A percentile compares a stretch with the other conserved stretches of the same genome.
Evolutionary conservation across 2,888 invertebrate genomes (phyloP).

Genomic region (Ferrisia virgata): DNA sequence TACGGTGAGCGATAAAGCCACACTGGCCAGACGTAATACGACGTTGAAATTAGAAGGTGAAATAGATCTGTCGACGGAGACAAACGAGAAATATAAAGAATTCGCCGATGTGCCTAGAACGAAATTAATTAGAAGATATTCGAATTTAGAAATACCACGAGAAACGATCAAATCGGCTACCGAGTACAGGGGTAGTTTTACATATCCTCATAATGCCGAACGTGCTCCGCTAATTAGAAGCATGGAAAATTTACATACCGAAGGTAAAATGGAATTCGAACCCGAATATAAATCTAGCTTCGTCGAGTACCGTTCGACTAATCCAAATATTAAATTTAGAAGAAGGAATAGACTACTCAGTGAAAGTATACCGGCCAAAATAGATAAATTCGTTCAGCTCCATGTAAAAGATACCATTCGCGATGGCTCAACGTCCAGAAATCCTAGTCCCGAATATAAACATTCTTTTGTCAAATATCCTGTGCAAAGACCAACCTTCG

Average conservation of each 20-base stretch:
- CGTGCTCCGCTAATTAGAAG: slow-evolving; percentile 14
- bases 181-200: slow-evolving; percentile 18
- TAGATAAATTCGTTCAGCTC: background rate
- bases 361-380: background rate
- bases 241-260: slow-evolving; percentile 35
- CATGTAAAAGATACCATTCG: background rate
- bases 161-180: background rate
- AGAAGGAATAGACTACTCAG: background rate
- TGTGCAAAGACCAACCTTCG: slow-evolving; percentile 4
- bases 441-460: slow-evolving; percentile 31
- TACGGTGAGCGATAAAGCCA: background rate
- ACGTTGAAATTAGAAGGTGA: slow-evolving; percentile 16
- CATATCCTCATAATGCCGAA: background rate
- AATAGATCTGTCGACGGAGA: slow-evolving; percentile 14
- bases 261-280: slow-evolving; percentile 32
- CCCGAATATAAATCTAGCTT: slow-evolving; percentile 8
- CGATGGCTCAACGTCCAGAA: background rate
- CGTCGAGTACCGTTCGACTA: background rate
- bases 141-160: slow-evolving; percentile 21
- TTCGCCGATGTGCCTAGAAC: background rate
- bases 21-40: background rate
- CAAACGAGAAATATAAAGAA: background rate
- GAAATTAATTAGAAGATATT: background rate
- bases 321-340: slow-evolving; percentile 6
- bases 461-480: slow-evolving; percentile 27